Base-by-base conservation (phyloP, 2,888 invertebrate species). In the Hypomecis punctinalis region DNA sequence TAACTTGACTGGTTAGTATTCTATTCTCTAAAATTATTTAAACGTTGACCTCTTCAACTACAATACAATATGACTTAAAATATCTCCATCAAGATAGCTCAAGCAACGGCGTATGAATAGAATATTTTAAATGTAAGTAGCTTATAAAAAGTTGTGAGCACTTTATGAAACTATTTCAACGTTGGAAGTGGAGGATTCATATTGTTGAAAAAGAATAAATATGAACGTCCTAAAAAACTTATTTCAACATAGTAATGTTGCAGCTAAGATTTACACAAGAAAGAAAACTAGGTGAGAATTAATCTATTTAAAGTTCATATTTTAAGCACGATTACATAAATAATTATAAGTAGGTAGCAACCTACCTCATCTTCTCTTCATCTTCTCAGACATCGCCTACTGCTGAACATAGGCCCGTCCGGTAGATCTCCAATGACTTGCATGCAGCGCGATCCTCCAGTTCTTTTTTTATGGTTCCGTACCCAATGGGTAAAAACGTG, bases 151-250 rank as follows among this genome's bases (percentile, higher is more conserved):
- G 11, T 10, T 7, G 11, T 8, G 6, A 11, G 11, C 49, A 37
- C 37, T 6, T 37, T 37, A 0, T 11, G 11, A 37, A 7, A 8
- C 23, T 52, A 39, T 58, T 58, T 45, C 6, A 43, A 51, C 51
- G 6, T 33, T 13, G 8, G 8, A 10, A 58, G 57, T 63, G 13
- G 52, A 8, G 39, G 8, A 37, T 23, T 13, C 5, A 35, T 0
- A 40, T 40, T 13, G 6, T 51, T 36, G 11, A n/a, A 45, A 63
- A 67, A 23, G 7, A 58, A 55, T 43, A 40, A 10, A 59, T n/a
- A 68, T 65, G 67, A 68, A 56, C 40, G 43, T 60, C n/a, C 13
- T 43, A 11, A 67, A 61, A 11, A 65, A 42, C 11, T 36, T 63
- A 7, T 45, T 49, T 58, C 45, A 61, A 51, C 11, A 57, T 0